Conservation (phyloP, 2,797 vertebrate genomes). For the Anabas testudineus region DNA sequence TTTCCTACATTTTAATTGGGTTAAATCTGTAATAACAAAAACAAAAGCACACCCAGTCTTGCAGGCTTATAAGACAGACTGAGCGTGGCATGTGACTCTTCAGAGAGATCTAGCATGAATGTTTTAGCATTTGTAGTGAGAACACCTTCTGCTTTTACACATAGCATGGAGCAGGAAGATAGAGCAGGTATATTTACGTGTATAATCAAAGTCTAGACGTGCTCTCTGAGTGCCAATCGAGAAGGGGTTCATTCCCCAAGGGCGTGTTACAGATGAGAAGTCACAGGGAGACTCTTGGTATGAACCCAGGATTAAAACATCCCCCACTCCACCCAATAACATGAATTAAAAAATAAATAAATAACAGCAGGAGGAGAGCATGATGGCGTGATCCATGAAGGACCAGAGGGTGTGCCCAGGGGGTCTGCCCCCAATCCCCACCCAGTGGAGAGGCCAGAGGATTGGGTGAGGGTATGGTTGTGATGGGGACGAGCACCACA, state of each 20-base stretch:
- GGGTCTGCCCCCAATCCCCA: conserved; percentile 51
- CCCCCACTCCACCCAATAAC: conserved; percentile 43
- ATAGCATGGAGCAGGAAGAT: conserved; percentile 31
- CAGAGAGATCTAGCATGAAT: conserved; percentile 59
- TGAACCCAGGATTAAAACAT: conserved; percentile 64
- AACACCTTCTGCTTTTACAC: conserved; percentile 61
- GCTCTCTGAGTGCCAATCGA: conserved; percentile 68
- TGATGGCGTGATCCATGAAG: conserved; percentile 54
- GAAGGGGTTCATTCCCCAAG: conserved; percentile 48
- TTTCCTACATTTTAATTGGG: conserved; percentile 41
- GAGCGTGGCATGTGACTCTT: conserved; percentile 56
- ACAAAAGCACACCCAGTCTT: conserved; percentile 22
- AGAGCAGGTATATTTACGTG: conserved; percentile 73
- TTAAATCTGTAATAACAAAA: conserved; percentile 40
- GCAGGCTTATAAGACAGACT: conserved; percentile 46
- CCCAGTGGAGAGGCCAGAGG: conserved; percentile 27
- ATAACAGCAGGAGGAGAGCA: conserved; percentile 39
- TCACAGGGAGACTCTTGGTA: conserved; percentile 59
- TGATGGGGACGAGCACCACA: conserved; percentile 43
- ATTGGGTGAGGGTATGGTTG: conserved; percentile 25
- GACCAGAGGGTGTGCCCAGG: conserved; percentile 48
- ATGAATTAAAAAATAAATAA: conserved; percentile 31
- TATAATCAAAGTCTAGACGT: conserved; percentile 74
- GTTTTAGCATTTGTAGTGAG: conserved; percentile 66
- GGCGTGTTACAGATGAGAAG: conserved; percentile 59